phyloP scores from a whole-genome alignment of 2,113 vertebrate species.

The Numenius arquata region DNA sequence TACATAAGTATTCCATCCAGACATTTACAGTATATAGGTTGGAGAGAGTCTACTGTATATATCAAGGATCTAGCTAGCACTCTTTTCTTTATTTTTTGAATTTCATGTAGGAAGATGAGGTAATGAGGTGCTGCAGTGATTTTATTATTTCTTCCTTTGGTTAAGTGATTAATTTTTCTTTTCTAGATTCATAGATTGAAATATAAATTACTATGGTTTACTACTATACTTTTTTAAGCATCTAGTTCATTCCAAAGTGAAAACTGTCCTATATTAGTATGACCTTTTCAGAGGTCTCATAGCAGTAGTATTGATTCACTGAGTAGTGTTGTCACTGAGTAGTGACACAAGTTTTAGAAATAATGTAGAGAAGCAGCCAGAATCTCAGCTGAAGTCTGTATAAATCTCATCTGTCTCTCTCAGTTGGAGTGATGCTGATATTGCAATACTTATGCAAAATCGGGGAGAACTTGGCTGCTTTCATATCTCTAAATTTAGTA shows the following conservation, averaged over 20 bases:
- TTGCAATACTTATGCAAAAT: not conserved
- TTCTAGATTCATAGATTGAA: not conserved
- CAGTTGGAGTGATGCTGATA: slow-evolving; percentile 23
- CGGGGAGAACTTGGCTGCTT: slow-evolving; percentile 24
- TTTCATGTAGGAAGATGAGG: not conserved
- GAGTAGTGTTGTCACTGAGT: too few species aligned
- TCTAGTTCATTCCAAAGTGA: slow-evolving; percentile 40
- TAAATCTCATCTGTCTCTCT: slow-evolving; percentile 43
- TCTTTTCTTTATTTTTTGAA: not conserved
- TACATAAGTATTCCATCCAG: not conserved
- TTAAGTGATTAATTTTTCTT: not conserved
- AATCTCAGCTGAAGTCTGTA: slow-evolving; percentile 26
- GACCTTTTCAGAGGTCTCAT: slow-evolving; percentile 33
- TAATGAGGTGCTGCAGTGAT: not conserved
- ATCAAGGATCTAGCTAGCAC: not conserved
- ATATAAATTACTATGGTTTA: not conserved
- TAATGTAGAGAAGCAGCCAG: slow-evolving; percentile 10
- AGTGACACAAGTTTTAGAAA: slow-evolving; percentile 27
- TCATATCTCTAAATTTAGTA: slow-evolving; percentile 14
- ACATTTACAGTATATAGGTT: not conserved
- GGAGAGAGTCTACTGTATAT: not conserved
- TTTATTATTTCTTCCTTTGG: not conserved
- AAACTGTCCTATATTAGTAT: slow-evolving; percentile 22
- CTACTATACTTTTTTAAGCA: slow-evolving; percentile 9
- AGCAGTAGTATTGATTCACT: slow-evolving; percentile 18